Evolutionary conservation across 92 coral and sea anemone species (phyloP).

Genomic region (Phenganax stokvisi): DNA sequence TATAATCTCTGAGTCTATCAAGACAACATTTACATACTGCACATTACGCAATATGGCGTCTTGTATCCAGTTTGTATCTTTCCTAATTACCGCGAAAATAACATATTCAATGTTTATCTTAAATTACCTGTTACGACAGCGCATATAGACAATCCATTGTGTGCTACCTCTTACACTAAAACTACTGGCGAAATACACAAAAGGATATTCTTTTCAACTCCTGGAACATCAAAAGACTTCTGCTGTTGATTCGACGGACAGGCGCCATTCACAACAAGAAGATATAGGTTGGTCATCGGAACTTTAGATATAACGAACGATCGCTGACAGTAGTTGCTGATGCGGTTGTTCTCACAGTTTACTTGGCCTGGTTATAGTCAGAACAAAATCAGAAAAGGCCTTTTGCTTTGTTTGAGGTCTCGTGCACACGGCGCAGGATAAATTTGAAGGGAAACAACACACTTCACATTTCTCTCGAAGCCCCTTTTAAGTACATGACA

Average conservation of each 20-base stretch:
- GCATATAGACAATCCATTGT: not conserved
- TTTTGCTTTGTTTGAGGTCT: not conserved
- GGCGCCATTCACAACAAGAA: constrained; percentile 67
- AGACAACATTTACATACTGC: no score
- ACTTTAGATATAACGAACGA: constrained; percentile 62
- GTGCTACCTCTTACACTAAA: not conserved
- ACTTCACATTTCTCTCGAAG: no score
- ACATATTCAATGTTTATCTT: no score
- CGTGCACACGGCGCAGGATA: no score
- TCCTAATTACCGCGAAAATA: no score
- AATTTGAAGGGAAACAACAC: no score
- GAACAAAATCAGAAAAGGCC: not conserved
- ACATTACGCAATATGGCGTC: no score
- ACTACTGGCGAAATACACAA: not conserved
- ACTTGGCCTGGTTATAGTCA: not conserved
- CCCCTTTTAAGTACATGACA: no score
- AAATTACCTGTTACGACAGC: no score
- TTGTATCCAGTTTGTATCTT: no score
- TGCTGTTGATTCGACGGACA: constrained; percentile 22
- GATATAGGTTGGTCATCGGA: constrained; percentile 63
- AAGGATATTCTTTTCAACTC: constrained; percentile 89
- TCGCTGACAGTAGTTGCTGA: constrained; percentile 10
- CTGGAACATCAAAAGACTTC: constrained; percentile 55
- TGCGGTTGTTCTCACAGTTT: not conserved
- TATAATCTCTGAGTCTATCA: no score